Conservation (phyloP, 1,140 invertebrate genomes). For the Elymnias hypermnestra region DNA sequence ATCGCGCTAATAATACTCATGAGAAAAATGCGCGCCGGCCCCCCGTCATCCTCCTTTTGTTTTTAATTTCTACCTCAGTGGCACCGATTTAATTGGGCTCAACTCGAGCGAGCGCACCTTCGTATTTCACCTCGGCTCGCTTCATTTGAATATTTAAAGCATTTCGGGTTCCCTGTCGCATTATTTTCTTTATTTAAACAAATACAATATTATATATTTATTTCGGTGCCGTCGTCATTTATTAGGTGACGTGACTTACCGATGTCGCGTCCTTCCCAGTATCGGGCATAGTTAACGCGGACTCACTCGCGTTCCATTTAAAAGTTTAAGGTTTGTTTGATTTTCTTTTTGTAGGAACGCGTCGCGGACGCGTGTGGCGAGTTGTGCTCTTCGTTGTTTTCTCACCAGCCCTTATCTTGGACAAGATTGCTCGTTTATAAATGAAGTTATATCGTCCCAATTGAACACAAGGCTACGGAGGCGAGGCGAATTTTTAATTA, state of each 20-base stretch:
- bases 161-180: slow-evolving; percentile 62
- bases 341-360: slow-evolving; percentile 52
- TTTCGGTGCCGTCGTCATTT: slow-evolving; percentile 62
- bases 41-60: slow-evolving; percentile 71
- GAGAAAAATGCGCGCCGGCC: slow-evolving; percentile 71
- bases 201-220: slow-evolving; percentile 74
- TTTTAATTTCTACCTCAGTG: slow-evolving; percentile 76
- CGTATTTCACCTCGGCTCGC: slow-evolving; percentile 72
- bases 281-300: slow-evolving; percentile 72
- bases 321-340: slow-evolving; percentile 61
- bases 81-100: slow-evolving; percentile 74
- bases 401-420: slow-evolving; percentile 69
- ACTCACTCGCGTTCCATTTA: slow-evolving; percentile 71
- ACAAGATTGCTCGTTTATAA: slow-evolving; percentile 74
- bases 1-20: slow-evolving; percentile 75
- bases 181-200: slow-evolving; percentile 73
- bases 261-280: slow-evolving; percentile 72
- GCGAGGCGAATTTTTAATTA: slow-evolving; percentile 75
- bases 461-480: slow-evolving; percentile 62
- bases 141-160: slow-evolving; percentile 76
- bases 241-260: slow-evolving; percentile 73
- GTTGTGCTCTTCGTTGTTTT: slow-evolving; percentile 70
- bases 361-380: slow-evolving; percentile 61
- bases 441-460: slow-evolving; percentile 74
- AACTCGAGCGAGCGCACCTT: slow-evolving; percentile 69